These are phyloP conservation scores for Romanogobio albipinnatus DNA, from an alignment of 2,113 vertebrate genomes.

Conservation along the genomic window DNA sequence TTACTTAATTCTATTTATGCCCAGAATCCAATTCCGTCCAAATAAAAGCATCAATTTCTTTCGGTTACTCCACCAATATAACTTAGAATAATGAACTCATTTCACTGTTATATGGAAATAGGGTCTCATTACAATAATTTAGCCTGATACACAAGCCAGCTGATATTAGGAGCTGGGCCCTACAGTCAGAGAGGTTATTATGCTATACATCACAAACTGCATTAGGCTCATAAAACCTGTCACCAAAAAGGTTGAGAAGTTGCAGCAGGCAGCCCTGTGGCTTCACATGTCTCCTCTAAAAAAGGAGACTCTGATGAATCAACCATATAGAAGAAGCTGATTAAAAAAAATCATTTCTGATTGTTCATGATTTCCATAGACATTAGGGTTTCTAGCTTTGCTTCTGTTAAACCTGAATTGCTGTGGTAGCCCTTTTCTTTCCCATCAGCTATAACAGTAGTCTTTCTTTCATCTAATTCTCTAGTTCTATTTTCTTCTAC, in stretches of 20 bases:
- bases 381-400: slow-evolving; percentile 49
- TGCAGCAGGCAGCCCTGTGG: slow-evolving; percentile 70
- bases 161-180: slow-evolving; percentile 81
- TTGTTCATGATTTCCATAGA: slow-evolving; percentile 61
- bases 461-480: slow-evolving; percentile 25
- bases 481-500: background rate
- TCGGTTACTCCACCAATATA: slow-evolving; percentile 77
- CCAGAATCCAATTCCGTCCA: slow-evolving; percentile 75
- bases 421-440: slow-evolving; percentile 53
- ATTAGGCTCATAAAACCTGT: slow-evolving; percentile 82
- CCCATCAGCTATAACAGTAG: slow-evolving; percentile 43
- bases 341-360: slow-evolving; percentile 63
- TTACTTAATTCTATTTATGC: slow-evolving; percentile 78
- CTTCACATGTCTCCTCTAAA: slow-evolving; percentile 74
- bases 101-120: slow-evolving; percentile 84
- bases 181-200: slow-evolving; percentile 82
- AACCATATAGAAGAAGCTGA: slow-evolving; percentile 62
- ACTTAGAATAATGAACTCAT: slow-evolving; percentile 85
- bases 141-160: slow-evolving; percentile 77
- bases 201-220: slow-evolving; percentile 85
- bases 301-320: slow-evolving; percentile 67
- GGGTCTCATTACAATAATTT: slow-evolving; percentile 85
- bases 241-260: slow-evolving; percentile 78
- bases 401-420: slow-evolving; percentile 42
- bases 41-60: slow-evolving; percentile 80